phyloP scores from a whole-genome alignment of 2,888 invertebrate species.

The Zygothrica quintamaculata region DNA sequence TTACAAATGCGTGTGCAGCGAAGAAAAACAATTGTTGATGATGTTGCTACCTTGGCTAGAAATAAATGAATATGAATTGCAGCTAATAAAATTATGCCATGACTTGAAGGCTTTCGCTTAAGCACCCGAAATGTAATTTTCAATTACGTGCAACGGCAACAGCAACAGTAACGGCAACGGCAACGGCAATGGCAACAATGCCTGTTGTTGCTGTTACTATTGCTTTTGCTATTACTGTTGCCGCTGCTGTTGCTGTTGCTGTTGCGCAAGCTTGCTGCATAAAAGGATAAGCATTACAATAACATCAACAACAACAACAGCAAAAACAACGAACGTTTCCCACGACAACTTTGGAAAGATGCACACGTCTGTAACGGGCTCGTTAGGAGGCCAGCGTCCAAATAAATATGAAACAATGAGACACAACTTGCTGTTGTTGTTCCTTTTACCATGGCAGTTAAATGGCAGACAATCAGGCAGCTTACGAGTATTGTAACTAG shows the following conservation, averaged over 20 bases:
- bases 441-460: slow-evolving; percentile 41
- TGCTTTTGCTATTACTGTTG: slow-evolving; percentile 38
- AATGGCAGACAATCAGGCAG: slow-evolving; percentile 59
- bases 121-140: slow-evolving; percentile 67
- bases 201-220: slow-evolving; percentile 39
- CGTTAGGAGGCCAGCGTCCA: slow-evolving; percentile 70
- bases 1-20: slow-evolving; percentile 18
- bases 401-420: slow-evolving; percentile 79
- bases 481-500: slow-evolving; percentile 19
- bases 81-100: slow-evolving; percentile 67
- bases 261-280: slow-evolving; percentile 73
- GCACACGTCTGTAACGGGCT: slow-evolving; percentile 67
- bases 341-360: slow-evolving; percentile 72
- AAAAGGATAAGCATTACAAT: slow-evolving; percentile 74
- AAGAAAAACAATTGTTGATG: slow-evolving; percentile 25
- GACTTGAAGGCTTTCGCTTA: slow-evolving; percentile 55
- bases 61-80: slow-evolving; percentile 76
- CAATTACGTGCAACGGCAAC: slow-evolving; percentile 62
- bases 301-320: slow-evolving; percentile 47
- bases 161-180: no score
- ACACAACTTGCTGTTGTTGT: slow-evolving; percentile 52
- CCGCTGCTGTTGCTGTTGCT: slow-evolving; percentile 33
- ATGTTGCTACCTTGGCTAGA: slow-evolving; percentile 53
- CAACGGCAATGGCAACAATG: no score
- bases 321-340: slow-evolving; percentile 63